These are phyloP conservation scores for Sebastiscus albofasciatus DNA, from an alignment of 2,797 vertebrate genomes.

Conservation along the genomic window DNA sequence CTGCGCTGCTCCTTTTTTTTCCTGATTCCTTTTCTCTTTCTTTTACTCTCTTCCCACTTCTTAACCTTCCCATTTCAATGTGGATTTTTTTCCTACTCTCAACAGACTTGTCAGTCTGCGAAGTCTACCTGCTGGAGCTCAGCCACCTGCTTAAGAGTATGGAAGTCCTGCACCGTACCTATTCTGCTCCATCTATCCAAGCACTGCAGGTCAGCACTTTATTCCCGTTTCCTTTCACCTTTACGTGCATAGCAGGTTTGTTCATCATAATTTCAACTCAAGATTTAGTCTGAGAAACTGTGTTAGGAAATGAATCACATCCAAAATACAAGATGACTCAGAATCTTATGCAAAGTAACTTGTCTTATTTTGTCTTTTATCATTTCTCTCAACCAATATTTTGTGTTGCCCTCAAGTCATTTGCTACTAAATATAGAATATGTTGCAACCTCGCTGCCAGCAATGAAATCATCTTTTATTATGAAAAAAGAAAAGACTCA, in stretches of 20 bases:
- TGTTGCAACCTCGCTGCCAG: neutral
- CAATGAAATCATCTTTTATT: neutral
- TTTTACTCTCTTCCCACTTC: neutral
- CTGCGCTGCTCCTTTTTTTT: neutral
- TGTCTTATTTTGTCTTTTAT: constrained; percentile 6
- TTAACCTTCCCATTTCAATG: neutral
- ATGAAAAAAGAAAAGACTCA: constrained; percentile 6
- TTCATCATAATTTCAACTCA: neutral
- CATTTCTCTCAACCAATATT: neutral
- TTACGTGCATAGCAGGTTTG: neutral
- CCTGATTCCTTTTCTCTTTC: neutral
- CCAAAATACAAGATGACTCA: neutral
- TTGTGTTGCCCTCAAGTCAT: constrained; percentile 13
- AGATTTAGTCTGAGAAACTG: constrained; percentile 1
- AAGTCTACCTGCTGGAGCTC: constrained; percentile 91
- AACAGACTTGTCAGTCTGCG: constrained; percentile 92
- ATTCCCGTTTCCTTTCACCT: neutral
- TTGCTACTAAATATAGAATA: constrained; percentile 40
- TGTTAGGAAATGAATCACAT: neutral
- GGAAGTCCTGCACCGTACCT: constrained; percentile 97
- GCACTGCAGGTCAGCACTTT: constrained; percentile 88
- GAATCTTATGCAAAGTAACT: neutral
- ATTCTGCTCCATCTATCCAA: constrained; percentile 96
- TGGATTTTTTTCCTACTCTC: neutral
- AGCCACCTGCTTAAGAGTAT: constrained; percentile 94